phyloP scores from a whole-genome alignment of 2,888 invertebrate genomes.

The Watsonalla binaria region DNA sequence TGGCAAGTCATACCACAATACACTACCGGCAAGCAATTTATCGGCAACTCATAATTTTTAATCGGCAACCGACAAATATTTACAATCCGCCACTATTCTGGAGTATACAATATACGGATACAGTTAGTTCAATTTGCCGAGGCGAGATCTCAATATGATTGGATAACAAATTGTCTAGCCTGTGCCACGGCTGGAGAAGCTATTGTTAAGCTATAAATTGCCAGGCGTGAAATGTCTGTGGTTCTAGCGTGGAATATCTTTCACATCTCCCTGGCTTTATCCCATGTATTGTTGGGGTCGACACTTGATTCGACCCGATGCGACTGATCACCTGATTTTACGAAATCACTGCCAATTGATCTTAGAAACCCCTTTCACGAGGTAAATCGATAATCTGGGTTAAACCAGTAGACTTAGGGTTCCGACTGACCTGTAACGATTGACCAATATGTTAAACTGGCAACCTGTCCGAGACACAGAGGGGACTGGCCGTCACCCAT shows the following conservation, averaged over 20 bases:
- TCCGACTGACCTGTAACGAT: too few species aligned
- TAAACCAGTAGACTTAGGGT: too few species aligned
- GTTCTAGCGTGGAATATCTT: background rate
- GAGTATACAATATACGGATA: slow-evolving; percentile 25
- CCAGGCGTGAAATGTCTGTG: background rate
- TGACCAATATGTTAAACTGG: too few species aligned
- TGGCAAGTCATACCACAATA: background rate
- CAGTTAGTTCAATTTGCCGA: slow-evolving; percentile 60
- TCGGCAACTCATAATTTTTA: slow-evolving; percentile 2
- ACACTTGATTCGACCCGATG: too few species aligned
- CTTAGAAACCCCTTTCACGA: too few species aligned
- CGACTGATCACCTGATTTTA: too few species aligned
- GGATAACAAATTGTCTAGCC: slow-evolving; percentile 44
- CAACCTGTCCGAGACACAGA: too few species aligned
- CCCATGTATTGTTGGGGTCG: too few species aligned
- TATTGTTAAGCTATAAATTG: slow-evolving; percentile 19
- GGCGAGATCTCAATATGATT: slow-evolving; percentile 59
- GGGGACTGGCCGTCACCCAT: too few species aligned
- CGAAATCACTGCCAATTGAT: too few species aligned
- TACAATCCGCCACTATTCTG: slow-evolving; percentile 15
- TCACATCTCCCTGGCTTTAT: too few species aligned
- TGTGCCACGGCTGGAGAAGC: slow-evolving; percentile 12
- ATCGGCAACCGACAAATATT: slow-evolving; percentile 4
- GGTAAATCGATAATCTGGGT: too few species aligned
- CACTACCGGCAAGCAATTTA: slow-evolving; percentile 3